A percentile compares a stretch with the other conserved stretches of the same genome.
Conservation (phyloP, 2,113 vertebrate species). For the Alectura lathami region DNA sequence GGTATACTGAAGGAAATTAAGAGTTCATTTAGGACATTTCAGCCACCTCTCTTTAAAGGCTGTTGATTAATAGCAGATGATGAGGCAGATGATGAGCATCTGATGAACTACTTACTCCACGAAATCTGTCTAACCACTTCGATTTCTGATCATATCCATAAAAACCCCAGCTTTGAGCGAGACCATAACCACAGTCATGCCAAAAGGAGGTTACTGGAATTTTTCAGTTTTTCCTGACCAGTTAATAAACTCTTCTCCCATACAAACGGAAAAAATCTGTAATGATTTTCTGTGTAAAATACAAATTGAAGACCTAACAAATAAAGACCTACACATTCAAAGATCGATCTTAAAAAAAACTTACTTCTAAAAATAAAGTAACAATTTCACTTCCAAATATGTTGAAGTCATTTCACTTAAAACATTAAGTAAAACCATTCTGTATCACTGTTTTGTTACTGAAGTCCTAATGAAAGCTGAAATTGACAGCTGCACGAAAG, state of each 20-base stretch:
- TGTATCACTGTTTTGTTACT: neutral
- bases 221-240: neutral
- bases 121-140: neutral
- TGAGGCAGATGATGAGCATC: neutral
- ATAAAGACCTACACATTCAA: neutral
- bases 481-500: neutral
- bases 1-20: constrained; percentile 83
- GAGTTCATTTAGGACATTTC: neutral
- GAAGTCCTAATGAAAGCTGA: neutral
- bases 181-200: neutral
- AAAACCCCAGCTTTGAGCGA: neutral
- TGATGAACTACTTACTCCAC: neutral
- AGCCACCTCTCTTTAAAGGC: neutral
- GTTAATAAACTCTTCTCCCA: neutral
- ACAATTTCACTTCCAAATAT: neutral
- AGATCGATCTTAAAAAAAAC: neutral
- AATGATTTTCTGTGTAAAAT: neutral
- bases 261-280: neutral
- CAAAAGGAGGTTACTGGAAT: neutral
- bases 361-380: neutral
- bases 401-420: neutral
- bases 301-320: neutral
- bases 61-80: neutral
- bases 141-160: neutral
- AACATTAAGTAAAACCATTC: neutral